A percentile compares a stretch with the other conserved stretches of the same genome.
phyloP scores from a whole-genome alignment of 2,888 invertebrate genomes.

The Iselma pallidipennis region DNA sequence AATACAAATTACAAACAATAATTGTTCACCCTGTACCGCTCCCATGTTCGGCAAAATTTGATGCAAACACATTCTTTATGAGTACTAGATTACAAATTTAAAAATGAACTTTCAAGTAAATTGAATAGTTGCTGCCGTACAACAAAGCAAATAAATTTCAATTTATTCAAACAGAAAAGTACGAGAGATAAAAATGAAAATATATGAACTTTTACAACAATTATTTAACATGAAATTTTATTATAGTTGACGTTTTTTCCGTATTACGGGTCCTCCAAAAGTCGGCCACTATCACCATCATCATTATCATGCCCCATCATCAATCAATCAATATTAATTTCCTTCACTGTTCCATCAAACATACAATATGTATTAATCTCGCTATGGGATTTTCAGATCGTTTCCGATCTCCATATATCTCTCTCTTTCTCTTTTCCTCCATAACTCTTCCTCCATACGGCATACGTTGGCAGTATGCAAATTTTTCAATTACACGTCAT shows the following conservation, averaged over 20 bases:
- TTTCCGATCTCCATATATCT: too few relatives aligned
- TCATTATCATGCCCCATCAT: too few relatives aligned
- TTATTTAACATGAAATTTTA: neutral
- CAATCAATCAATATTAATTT: constrained; percentile 1
- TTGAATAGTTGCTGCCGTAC: neutral
- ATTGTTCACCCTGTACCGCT: too few relatives aligned
- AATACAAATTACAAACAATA: neutral
- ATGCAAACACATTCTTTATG: neutral
- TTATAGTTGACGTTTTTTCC: neutral
- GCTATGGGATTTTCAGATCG: too few relatives aligned
- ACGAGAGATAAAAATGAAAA: neutral
- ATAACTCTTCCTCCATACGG: neutral
- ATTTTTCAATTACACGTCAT: constrained; percentile 20
- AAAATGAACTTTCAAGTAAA: neutral
- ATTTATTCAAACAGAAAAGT: neutral
- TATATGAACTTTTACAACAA: neutral
- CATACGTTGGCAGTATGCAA: constrained; percentile 12
- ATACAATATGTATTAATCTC: too few relatives aligned
- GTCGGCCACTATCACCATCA: neutral
- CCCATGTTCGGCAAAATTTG: too few relatives aligned
- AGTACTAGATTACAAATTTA: neutral
- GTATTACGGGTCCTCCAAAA: neutral
- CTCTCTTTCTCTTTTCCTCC: neutral
- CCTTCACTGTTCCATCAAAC: neutral
- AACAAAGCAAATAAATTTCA: neutral